These are phyloP conservation scores for Graphium colonna DNA, from an alignment of 2,888 invertebrate genomes.

Conservation along the genomic window DNA sequence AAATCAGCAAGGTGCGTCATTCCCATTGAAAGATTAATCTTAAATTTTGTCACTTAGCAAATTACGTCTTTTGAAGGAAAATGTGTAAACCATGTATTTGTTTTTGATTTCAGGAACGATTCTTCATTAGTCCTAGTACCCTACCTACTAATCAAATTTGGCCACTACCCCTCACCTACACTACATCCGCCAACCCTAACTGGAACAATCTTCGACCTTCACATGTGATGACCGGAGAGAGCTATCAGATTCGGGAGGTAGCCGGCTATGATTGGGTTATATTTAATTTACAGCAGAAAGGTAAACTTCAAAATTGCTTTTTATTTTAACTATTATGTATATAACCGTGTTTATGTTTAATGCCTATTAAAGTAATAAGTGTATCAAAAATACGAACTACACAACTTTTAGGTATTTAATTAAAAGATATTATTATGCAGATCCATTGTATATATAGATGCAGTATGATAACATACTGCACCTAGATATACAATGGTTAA, in stretches of 20 bases:
- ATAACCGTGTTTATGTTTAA: background rate
- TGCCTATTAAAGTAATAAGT: too few relatives aligned
- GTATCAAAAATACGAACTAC: too few relatives aligned
- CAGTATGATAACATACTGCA: too few relatives aligned
- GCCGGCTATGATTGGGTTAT: conserved; percentile 78
- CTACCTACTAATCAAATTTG: conserved; percentile 50
- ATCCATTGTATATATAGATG: too few relatives aligned
- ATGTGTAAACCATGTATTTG: too few relatives aligned
- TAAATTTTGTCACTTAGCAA: too few relatives aligned
- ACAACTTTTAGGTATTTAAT: too few relatives aligned
- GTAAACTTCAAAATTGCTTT: conserved; percentile 40
- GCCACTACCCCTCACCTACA: conserved; percentile 65
- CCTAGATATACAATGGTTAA: too few relatives aligned
- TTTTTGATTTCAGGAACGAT: conserved; percentile 59
- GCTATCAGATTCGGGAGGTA: conserved; percentile 38
- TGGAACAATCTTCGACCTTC: conserved; percentile 50
- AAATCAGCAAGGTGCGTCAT: too few relatives aligned
- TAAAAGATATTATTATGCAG: too few relatives aligned
- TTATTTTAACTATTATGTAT: background rate
- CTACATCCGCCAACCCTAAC: conserved; percentile 55
- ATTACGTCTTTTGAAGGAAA: too few relatives aligned
- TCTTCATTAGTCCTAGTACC: conserved; percentile 51
- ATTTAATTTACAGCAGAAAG: conserved; percentile 81
- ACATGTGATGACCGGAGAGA: conserved; percentile 43
- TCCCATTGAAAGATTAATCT: too few relatives aligned